Evolutionary conservation across 1,140 invertebrate genomes (phyloP).

Genomic region (Formica exsecta): DNA sequence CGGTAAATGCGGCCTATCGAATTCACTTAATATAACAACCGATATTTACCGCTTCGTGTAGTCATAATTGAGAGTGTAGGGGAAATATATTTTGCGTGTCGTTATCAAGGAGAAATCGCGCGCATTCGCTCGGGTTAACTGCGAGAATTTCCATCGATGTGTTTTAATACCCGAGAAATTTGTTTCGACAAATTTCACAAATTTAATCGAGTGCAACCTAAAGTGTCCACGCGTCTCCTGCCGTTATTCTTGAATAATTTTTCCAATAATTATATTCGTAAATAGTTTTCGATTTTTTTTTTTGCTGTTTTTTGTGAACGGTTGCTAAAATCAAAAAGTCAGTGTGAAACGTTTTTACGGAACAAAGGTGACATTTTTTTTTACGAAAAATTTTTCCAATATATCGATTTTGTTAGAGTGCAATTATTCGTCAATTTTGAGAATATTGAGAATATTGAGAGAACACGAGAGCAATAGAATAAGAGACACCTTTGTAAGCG

Average conservation of each 20-base stretch:
- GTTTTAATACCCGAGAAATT: slow-evolving; percentile 32
- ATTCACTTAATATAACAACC: slow-evolving; percentile 43
- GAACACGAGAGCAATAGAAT: background rate
- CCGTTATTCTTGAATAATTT: background rate
- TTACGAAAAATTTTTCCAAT: background rate
- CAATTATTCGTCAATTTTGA: background rate
- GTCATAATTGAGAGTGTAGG: slow-evolving; percentile 25
- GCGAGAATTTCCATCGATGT: slow-evolving; percentile 28
- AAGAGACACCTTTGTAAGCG: background rate
- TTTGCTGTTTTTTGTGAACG: background rate
- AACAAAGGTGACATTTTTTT: slow-evolving; percentile 7
- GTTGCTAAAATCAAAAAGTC: background rate
- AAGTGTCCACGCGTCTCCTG: background rate
- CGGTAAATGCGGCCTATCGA: slow-evolving; percentile 36
- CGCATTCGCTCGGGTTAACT: slow-evolving; percentile 8
- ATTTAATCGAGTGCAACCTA: slow-evolving; percentile 15
- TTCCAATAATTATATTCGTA: background rate
- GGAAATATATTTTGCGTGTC: slow-evolving; percentile 32
- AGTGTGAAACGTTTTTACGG: background rate
- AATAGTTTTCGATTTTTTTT: background rate
- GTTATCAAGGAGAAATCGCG: slow-evolving; percentile 37
- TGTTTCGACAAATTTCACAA: slow-evolving; percentile 16
- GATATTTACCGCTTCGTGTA: slow-evolving; percentile 25
- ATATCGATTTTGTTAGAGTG: background rate
- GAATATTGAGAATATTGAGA: background rate